Percentiles rank a stretch among this genome's conserved stretches.
These are phyloP conservation scores for Bungarus multicinctus DNA, from an alignment of 2,113 vertebrate species.

Conservation along the genomic window DNA sequence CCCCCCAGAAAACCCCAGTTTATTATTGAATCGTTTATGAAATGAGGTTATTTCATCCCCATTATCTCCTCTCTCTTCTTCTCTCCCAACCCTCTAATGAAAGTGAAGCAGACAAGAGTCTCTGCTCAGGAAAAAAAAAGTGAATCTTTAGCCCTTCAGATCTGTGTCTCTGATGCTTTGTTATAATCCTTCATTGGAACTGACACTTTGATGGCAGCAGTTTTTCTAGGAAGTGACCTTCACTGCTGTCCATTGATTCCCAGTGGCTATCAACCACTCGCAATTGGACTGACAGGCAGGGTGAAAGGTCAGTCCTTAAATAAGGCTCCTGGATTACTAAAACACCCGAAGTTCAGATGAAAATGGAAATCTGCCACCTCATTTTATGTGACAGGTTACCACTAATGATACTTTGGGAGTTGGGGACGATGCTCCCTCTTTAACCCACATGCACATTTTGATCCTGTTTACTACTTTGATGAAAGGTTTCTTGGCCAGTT, in stretches of 20 bases:
- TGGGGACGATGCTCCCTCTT: conserved; percentile 43
- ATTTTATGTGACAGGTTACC: conserved; percentile 64
- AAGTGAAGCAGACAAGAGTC: background rate
- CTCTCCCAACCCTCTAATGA: conserved; percentile 25
- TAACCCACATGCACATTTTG: conserved; percentile 22
- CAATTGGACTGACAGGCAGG: conserved; percentile 77
- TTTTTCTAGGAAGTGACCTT: conserved; percentile 86
- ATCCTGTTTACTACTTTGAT: conserved; percentile 2
- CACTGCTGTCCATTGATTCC: conserved; percentile 79
- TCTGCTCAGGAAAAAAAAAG: conserved; percentile 8
- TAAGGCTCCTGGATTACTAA: conserved; percentile 80
- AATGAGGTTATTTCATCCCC: conserved; percentile 23
- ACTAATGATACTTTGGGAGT: conserved; percentile 56
- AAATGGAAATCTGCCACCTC: conserved; percentile 77
- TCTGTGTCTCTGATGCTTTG: conserved; percentile 69
- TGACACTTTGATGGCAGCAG: conserved; percentile 81
- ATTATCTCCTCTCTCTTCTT: conserved; percentile 49
- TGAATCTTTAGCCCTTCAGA: conserved; percentile 44
- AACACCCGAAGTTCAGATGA: conserved; percentile 75
- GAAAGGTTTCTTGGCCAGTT: fast-evolving
- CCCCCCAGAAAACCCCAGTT: background rate
- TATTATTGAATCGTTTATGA: too few relatives aligned
- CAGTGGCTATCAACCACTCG: conserved; percentile 75
- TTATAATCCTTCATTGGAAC: conserved; percentile 82
- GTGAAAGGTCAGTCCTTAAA: conserved; percentile 87